A percentile compares a stretch with the other conserved stretches of the same genome.
These are phyloP conservation scores for Agrotis puta DNA, from an alignment of 2,888 invertebrate genomes.

Conservation along the genomic window DNA sequence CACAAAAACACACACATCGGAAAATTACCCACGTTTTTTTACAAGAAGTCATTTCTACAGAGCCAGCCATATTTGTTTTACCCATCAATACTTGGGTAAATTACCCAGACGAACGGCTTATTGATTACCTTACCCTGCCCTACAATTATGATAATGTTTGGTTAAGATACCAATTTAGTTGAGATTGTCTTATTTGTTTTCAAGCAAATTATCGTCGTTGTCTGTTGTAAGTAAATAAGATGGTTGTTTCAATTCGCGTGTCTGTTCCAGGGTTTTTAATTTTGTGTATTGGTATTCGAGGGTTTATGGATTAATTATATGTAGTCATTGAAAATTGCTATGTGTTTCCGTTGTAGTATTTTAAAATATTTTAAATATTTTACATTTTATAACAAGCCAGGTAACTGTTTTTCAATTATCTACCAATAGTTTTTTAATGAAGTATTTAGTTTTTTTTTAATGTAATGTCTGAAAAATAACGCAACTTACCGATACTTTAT, in stretches of 20 bases:
- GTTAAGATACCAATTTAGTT: conserved; percentile 81
- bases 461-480: too few species aligned
- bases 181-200: conserved; percentile 70
- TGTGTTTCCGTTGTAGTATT: conserved; percentile 15
- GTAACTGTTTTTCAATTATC: neutral
- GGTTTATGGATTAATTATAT: conserved; percentile 29
- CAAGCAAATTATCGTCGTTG: conserved; percentile 62
- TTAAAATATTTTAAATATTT: neutral
- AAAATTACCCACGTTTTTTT: conserved; percentile 54
- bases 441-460: too few species aligned
- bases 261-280: conserved; percentile 35
- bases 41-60: conserved; percentile 45
- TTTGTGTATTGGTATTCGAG: conserved; percentile 5
- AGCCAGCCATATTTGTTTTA: conserved; percentile 77
- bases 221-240: conserved; percentile 35
- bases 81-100: conserved; percentile 75
- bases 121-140: conserved; percentile 68
- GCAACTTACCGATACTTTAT: too few species aligned
- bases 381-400: neutral
- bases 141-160: conserved; percentile 81
- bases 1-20: conserved; percentile 49
- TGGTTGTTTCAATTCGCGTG: conserved; percentile 40
- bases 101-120: conserved; percentile 65
- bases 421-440: too few species aligned
- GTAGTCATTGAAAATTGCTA: conserved; percentile 9